A percentile compares a stretch with the other conserved stretches of the same genome.
These are phyloP conservation scores for Mesorhabditis belari DNA, from an alignment of 2,888 invertebrate species.

Conservation along the genomic window DNA sequence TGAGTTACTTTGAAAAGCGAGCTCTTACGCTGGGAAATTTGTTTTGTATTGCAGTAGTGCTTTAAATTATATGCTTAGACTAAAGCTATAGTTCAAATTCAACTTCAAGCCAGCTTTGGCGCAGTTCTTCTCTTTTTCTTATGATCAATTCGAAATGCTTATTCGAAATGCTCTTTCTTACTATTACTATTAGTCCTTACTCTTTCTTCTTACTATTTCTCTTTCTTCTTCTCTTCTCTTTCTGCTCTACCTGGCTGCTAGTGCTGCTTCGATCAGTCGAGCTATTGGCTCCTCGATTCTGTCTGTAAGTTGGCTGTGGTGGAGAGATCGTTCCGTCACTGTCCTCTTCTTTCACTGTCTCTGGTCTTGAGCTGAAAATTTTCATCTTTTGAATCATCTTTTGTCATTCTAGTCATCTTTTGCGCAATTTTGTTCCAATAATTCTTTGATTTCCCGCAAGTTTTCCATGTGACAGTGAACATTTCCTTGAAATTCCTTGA, in stretches of 20 bases:
- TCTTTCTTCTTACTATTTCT: background rate
- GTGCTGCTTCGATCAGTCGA: background rate
- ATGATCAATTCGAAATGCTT: background rate
- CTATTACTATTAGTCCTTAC: background rate
- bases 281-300: background rate
- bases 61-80: no score
- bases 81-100: no score
- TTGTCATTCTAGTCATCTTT: no score
- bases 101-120: no score
- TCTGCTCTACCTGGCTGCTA: background rate
- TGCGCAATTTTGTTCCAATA: no score
- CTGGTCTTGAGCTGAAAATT: background rate
- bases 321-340: background rate
- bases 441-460: no score
- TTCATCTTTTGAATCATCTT: background rate
- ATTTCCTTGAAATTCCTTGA: background rate
- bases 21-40: no score
- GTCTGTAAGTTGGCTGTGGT: background rate
- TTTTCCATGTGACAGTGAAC: no score
- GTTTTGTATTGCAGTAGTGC: no score
- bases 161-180: background rate
- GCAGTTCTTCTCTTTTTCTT: no score
- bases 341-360: background rate
- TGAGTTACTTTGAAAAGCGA: no score
- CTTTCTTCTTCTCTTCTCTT: background rate